phyloP scores from a whole-genome alignment of 2,888 invertebrate genomes.

The Pterostichus madidus region DNA sequence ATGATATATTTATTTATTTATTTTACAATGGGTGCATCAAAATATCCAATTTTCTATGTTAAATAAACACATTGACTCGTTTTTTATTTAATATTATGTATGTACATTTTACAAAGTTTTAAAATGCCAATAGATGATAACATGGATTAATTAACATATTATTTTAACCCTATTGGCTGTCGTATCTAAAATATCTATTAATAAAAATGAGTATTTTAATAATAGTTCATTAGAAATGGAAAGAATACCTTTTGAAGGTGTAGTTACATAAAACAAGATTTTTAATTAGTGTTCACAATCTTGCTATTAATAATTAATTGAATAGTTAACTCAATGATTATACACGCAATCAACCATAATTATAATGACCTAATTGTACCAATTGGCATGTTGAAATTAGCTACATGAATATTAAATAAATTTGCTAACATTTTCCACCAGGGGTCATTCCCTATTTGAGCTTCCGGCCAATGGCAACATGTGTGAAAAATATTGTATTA shows the following conservation, averaged over 20 bases:
- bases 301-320: constrained; percentile 34
- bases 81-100: too few relatives aligned
- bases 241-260: background rate
- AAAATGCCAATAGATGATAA: too few relatives aligned
- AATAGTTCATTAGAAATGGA: background rate
- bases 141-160: too few relatives aligned
- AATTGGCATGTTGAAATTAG: constrained; percentile 23
- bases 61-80: too few relatives aligned
- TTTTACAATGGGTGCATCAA: too few relatives aligned
- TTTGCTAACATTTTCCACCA: background rate
- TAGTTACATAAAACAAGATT: background rate
- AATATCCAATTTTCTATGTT: too few relatives aligned
- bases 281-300: constrained; percentile 26
- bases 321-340: constrained; percentile 29
- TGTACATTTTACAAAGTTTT: too few relatives aligned
- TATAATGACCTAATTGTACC: constrained; percentile 40
- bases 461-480: background rate
- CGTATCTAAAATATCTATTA: too few relatives aligned
- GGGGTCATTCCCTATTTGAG: background rate
- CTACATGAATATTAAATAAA: constrained; percentile 39
- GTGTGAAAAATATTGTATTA: constrained; percentile 5
- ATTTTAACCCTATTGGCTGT: too few relatives aligned
- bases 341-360: constrained; percentile 28
- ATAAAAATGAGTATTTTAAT: too few relatives aligned
- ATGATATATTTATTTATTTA: too few relatives aligned